Percentiles rank a stretch among this genome's conserved stretches.
phyloP scores from a whole-genome alignment of 2,113 vertebrate genomes.

The Macaca nemestrina region DNA sequence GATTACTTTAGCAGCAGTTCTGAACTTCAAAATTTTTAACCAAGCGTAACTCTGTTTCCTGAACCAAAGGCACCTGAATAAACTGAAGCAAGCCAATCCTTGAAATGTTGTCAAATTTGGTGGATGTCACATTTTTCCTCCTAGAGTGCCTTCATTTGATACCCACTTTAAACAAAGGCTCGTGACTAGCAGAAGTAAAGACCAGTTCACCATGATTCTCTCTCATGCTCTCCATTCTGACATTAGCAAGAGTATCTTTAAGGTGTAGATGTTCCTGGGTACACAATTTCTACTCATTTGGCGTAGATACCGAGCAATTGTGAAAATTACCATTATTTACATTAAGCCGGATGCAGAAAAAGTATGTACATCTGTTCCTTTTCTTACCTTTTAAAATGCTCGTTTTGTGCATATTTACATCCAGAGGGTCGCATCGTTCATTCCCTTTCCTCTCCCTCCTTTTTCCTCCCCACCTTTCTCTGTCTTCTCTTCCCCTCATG shows the following conservation, averaged over 20 bases:
- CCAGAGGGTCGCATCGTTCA: too few relatives aligned
- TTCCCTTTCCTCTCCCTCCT: fast-evolving
- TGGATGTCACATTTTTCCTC: not conserved
- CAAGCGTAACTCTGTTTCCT: constrained; percentile 59
- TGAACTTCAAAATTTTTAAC: constrained; percentile 31
- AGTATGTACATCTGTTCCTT: not conserved
- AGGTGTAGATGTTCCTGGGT: not conserved
- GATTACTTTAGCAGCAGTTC: constrained; percentile 66
- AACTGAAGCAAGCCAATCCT: constrained; percentile 44
- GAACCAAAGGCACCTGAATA: constrained; percentile 65
- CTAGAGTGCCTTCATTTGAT: not conserved
- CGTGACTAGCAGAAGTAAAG: not conserved
- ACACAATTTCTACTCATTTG: not conserved
- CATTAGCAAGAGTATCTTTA: not conserved
- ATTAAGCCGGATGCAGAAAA: not conserved
- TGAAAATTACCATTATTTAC: not conserved
- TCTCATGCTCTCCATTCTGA: not conserved
- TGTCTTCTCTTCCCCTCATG: too few relatives aligned
- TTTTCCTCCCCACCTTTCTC: too few relatives aligned
- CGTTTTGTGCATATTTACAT: not conserved
- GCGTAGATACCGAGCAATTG: not conserved
- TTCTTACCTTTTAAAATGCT: not conserved
- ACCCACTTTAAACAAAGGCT: not conserved
- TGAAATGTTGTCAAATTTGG: constrained; percentile 50
- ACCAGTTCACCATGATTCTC: not conserved